These are phyloP conservation scores for Campylomormyrus tamandua DNA, from an alignment of 2,113 vertebrate genomes.

Conservation along the genomic window DNA sequence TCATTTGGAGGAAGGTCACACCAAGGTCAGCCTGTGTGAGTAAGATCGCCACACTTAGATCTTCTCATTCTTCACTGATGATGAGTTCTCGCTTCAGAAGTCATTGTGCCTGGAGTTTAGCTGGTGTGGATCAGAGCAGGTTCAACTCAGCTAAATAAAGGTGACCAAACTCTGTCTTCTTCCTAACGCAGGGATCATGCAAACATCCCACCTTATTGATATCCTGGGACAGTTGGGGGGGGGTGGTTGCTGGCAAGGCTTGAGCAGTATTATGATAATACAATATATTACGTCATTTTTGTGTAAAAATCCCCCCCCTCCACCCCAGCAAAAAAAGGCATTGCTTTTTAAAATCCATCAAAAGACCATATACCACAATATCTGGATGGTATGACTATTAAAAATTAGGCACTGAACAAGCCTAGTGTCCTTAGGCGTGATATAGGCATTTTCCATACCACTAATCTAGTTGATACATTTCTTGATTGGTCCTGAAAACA, in stretches of 20 bases:
- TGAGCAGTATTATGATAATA: background rate
- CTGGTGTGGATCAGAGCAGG: background rate
- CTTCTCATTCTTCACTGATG: background rate
- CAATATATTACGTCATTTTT: background rate
- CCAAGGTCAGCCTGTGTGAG: background rate
- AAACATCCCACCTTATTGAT: background rate
- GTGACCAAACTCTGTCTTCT: background rate
- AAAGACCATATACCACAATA: background rate
- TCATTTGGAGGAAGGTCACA: background rate
- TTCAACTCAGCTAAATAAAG: background rate
- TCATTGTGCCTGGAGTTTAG: background rate
- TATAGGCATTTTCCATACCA: background rate
- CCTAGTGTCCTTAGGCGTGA: background rate
- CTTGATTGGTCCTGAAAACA: background rate
- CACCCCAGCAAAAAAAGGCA: no score
- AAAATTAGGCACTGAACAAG: background rate
- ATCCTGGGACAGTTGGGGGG: background rate
- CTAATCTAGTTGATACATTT: background rate
- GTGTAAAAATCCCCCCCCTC: background rate
- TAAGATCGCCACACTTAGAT: background rate
- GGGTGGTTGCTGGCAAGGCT: background rate
- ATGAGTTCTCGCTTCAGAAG: background rate
- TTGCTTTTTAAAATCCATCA: no score
- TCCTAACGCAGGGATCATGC: background rate
- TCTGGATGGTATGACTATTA: background rate